Base-by-base conservation (phyloP, 1,140 invertebrate species). In the Scaptomyza hsui region DNA sequence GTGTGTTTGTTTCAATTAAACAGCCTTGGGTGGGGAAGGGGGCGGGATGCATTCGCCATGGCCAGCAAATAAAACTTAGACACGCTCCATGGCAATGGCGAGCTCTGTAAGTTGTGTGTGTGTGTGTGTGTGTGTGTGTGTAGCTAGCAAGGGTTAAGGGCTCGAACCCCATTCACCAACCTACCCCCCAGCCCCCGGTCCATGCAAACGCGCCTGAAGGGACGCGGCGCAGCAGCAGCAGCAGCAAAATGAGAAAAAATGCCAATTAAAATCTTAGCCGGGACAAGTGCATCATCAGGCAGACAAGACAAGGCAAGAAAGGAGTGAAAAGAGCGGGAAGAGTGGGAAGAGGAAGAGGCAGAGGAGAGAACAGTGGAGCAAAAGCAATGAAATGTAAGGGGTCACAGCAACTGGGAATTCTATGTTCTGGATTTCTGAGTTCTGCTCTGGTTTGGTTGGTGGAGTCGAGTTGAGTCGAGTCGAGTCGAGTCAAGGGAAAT, bases 31-130 rank as follows among this genome's bases (percentile, higher is more conserved):
- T 0, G 37, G 3, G 32, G 62, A 12, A 0, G 37, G 3, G 12
- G 48, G 42, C 32, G 18, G 16, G 26, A 49, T 18, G 53, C 48
- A 72, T 86, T 86, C 82, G 82, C 52, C 82, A 88, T 75, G 82
- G 78, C 82, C 82, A 78, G 82, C 82, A 88, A 86, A 86, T 86
- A 88, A 86, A 86, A 86, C 78, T 86, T 86, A 86, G 81, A 82
- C 81, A 86, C 77, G 81, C 82, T 55, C 49, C 13, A 51, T n/a
- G 29, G 32, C 18, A 47, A 44, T 37, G 47, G 45, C 24, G 26
- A 37, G 41, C 10, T 37, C 10, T 29, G 6, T 29, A 29, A 2
- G 7, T 29, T 29, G 7, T 29, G 26, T 29, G 26, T 29, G 26
- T 21, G 19, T 21, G 19, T 21, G 19, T 21, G 19, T 21, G 4